Conservation (phyloP, 2,797 vertebrate genomes). For the Pipistrellus pygmaeus region DNA sequence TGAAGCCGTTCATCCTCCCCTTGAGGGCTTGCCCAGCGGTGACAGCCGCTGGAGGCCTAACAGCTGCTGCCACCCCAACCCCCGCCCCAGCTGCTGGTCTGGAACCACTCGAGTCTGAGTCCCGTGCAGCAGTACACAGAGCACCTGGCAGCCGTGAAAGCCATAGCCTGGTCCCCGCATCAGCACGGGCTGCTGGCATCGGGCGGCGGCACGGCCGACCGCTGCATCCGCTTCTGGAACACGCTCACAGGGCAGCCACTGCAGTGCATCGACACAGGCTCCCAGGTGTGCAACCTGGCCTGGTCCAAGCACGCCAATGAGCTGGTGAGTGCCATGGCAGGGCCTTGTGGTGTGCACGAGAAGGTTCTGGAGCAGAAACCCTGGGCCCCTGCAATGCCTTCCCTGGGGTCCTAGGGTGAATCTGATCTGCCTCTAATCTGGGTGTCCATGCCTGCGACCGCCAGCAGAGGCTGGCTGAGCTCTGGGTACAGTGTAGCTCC, state of each 20-base stretch:
- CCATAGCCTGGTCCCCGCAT: slow-evolving; percentile 99
- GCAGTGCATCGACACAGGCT: slow-evolving; percentile 98
- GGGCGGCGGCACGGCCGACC: slow-evolving; percentile 96
- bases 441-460: not conserved
- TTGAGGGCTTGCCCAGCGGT: not conserved
- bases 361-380: not conserved
- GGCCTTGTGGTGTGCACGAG: not conserved
- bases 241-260: slow-evolving; percentile 97
- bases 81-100: slow-evolving; percentile 93
- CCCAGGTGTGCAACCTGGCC: slow-evolving; percentile 99
- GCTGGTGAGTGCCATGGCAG: slow-evolving; percentile 89
- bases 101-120: slow-evolving; percentile 97
- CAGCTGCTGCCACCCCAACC: fast-evolving
- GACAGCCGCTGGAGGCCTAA: not conserved
- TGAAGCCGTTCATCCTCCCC: not conserved
- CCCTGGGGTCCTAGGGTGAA: too few species aligned
- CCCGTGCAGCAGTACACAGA: slow-evolving; percentile 99
- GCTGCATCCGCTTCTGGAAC: slow-evolving; percentile 99
- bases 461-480: not conserved
- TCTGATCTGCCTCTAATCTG: not conserved
- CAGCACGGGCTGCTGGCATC: slow-evolving; percentile 98
- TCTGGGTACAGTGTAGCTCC: too few species aligned
- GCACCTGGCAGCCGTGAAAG: slow-evolving; percentile 98
- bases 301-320: slow-evolving; percentile 99
- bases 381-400: not conserved